Evolutionary conservation across 2,797 vertebrate genomes (phyloP).

Genomic region (Okamejei kenojei): DNA sequence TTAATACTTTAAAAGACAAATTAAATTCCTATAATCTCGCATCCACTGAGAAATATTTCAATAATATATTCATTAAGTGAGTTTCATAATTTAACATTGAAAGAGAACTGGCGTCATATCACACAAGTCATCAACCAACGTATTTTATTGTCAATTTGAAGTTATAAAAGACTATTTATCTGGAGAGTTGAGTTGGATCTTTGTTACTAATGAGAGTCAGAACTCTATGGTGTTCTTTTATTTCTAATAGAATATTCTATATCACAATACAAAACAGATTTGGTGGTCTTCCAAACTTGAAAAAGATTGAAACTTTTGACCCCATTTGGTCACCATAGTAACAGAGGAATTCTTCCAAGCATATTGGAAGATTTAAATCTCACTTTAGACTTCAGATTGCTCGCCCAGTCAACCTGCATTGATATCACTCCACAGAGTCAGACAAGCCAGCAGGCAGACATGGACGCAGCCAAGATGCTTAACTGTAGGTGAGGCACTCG

Average conservation of each 20-base stretch:
- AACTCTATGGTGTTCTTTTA: background rate
- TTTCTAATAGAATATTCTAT: background rate
- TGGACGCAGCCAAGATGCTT: background rate
- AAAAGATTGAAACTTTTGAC: slow-evolving; percentile 4
- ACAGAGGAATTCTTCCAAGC: background rate
- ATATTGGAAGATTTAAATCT: background rate
- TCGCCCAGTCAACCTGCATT: background rate
- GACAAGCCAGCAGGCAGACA: background rate
- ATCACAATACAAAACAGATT: background rate
- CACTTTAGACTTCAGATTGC: background rate
- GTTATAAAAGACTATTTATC: background rate
- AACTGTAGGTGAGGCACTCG: too few relatives aligned
- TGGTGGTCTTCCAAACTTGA: background rate
- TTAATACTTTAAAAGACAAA: background rate
- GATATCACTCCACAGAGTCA: background rate
- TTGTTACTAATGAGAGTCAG: background rate
- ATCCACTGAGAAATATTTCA: background rate
- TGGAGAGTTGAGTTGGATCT: background rate
- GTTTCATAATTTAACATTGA: background rate
- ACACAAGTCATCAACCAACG: background rate
- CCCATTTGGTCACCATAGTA: background rate
- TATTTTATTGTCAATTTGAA: background rate
- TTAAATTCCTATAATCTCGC: background rate
- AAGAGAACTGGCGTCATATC: background rate
- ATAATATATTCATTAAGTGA: background rate